Evolutionary conservation across 37 sponge, comb jelly and placozoan genomes (phyloP).

Genomic region (Aplysina aerophoba): DNA sequence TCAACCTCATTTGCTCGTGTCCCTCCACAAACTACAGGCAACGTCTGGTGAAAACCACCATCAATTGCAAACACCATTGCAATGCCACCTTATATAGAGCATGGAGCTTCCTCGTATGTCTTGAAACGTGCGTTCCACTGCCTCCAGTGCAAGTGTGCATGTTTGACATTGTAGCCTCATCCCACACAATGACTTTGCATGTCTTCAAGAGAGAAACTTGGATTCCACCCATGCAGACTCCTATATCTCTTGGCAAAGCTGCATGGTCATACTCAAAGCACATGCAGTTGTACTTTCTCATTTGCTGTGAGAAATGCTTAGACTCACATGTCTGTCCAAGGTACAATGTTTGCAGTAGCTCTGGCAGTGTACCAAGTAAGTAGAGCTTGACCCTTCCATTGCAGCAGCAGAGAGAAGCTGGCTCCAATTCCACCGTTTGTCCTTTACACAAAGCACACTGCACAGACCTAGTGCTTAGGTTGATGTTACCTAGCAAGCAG

Average conservation of each 20-base stretch:
- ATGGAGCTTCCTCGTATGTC: not conserved
- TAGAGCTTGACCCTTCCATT: conserved; percentile 17
- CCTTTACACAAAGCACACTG: conserved; percentile 4
- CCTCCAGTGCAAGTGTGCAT: conserved; percentile 8
- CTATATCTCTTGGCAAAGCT: not conserved
- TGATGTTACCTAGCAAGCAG: not conserved
- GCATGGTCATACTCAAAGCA: conserved; percentile 14
- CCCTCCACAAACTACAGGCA: conserved; percentile 32
- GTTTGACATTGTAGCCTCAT: conserved; percentile 26
- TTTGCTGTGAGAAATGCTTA: conserved; percentile 11
- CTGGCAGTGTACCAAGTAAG: not conserved
- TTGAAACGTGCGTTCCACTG: conserved; percentile 16
- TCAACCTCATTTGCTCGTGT: conserved; percentile 11
- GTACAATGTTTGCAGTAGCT: not conserved
- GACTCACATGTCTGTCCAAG: not conserved
- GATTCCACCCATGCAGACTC: conserved; percentile 35
- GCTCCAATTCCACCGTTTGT: not conserved
- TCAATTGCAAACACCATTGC: conserved; percentile 25
- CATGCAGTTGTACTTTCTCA: conserved; percentile 32
- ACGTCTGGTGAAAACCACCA: conserved; percentile 42
- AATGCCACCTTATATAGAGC: conserved; percentile 38
- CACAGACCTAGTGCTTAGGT: not conserved
- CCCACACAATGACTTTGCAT: not conserved
- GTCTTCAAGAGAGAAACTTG: conserved; percentile 29
- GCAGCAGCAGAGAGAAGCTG: conserved; percentile 5